Conservation (phyloP, 2,113 vertebrate species). For the Clupea harengus region DNA sequence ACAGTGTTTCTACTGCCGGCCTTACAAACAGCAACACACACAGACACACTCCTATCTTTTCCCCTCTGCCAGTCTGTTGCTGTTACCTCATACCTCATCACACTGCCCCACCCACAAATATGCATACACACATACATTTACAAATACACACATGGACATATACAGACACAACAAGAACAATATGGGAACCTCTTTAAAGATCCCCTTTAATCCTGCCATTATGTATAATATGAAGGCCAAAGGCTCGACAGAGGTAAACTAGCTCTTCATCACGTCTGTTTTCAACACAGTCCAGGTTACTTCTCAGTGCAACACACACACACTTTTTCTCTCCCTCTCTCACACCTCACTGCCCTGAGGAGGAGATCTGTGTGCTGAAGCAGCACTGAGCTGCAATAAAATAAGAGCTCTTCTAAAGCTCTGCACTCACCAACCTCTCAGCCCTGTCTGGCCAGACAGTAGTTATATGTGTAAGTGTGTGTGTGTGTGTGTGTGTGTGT, state of each 20-base stretch:
- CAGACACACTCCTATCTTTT: not conserved
- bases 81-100: not conserved
- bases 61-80: not conserved
- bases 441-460: no score
- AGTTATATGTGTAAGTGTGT: not conserved
- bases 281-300: no score
- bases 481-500: not conserved
- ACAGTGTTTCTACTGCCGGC: slow-evolving; percentile 45
- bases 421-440: not conserved
- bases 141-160: no score
- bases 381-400: not conserved
- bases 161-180: no score
- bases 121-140: not conserved
- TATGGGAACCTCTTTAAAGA: no score
- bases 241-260: no score
- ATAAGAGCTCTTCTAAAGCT: not conserved
- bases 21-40: not conserved
- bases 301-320: no score
- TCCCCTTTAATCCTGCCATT: no score
- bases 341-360: not conserved
- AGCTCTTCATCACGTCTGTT: no score
- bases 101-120: not conserved
- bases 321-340: no score
- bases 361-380: not conserved
- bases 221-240: no score